These are phyloP conservation scores for Amphilophus citrinellus DNA, from an alignment of 2,113 vertebrate genomes.

Conservation along the genomic window DNA sequence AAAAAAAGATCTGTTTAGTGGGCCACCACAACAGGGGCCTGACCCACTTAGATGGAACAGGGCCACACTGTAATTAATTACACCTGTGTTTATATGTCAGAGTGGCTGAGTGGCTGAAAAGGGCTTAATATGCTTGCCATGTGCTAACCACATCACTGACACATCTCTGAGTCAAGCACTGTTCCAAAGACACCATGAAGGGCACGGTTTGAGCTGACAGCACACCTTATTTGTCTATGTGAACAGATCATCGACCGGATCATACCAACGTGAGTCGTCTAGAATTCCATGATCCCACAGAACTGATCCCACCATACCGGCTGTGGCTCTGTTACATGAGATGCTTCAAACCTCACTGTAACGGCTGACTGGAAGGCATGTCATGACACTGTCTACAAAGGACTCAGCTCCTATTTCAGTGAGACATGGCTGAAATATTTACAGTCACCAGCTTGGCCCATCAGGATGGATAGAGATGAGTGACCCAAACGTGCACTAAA, in stretches of 20 bases:
- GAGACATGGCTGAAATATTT: constrained; percentile 64
- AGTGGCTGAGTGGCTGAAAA: background rate
- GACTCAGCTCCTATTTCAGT: constrained; percentile 57
- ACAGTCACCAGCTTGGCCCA: constrained; percentile 41
- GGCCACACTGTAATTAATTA: background rate
- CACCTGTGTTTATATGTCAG: constrained; percentile 1
- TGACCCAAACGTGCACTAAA: constrained; percentile 3
- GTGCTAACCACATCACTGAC: constrained; percentile 3
- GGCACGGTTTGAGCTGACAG: constrained; percentile 19
- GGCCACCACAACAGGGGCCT: background rate
- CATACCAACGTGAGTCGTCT: constrained; percentile 26
- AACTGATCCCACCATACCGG: constrained; percentile 56
- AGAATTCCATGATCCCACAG: constrained; percentile 61
- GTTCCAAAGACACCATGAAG: constrained; percentile 16
- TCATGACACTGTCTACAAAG: constrained; percentile 50
- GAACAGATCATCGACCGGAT: constrained; percentile 13
- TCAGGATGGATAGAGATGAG: constrained; percentile 1
- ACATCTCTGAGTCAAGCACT: constrained; percentile 20
- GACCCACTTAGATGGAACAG: background rate
- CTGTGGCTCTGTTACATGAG: constrained; percentile 50
- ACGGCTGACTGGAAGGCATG: constrained; percentile 53
- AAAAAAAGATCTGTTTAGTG: background rate
- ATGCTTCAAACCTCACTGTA: constrained; percentile 27
- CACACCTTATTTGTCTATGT: constrained; percentile 50
- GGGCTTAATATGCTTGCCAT: background rate